A percentile compares a stretch with the other conserved stretches of the same genome.
Conservation (phyloP, 2,888 invertebrate genomes). For the Halictus quadricinctus region DNA sequence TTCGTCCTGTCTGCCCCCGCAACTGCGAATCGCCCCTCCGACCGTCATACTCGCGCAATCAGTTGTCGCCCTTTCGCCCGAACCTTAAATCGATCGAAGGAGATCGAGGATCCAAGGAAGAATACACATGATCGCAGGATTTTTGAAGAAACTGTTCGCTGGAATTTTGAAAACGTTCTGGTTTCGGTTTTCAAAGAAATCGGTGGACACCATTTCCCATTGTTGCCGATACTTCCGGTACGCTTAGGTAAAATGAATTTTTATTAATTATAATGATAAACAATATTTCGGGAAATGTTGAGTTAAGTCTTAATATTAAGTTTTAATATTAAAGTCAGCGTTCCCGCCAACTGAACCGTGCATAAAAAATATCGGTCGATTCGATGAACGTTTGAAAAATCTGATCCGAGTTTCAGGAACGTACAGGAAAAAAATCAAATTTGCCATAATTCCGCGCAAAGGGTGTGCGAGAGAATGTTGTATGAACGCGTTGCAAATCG, state of each 20-base stretch:
- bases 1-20: constrained; percentile 61
- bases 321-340: too few relatives aligned
- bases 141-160: too few relatives aligned
- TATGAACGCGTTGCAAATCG: not conserved
- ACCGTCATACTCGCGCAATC: not conserved
- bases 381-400: not conserved
- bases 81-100: not conserved
- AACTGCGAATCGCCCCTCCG: constrained; percentile 56
- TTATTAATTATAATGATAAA: too few relatives aligned
- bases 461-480: not conserved
- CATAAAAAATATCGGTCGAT: not conserved
- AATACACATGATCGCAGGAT: not conserved
- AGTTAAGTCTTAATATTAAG: too few relatives aligned
- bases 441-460: not conserved
- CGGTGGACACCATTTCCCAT: too few relatives aligned
- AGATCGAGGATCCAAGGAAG: not conserved
- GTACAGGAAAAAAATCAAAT: not conserved
- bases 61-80: not conserved
- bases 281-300: too few relatives aligned
- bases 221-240: too few relatives aligned
- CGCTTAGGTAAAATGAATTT: too few relatives aligned
- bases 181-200: too few relatives aligned
- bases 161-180: too few relatives aligned
- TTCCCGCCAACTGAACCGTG: not conserved
- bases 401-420: not conserved